Conservation (phyloP, 2,797 vertebrate species). For the Serranus cabrilla region DNA sequence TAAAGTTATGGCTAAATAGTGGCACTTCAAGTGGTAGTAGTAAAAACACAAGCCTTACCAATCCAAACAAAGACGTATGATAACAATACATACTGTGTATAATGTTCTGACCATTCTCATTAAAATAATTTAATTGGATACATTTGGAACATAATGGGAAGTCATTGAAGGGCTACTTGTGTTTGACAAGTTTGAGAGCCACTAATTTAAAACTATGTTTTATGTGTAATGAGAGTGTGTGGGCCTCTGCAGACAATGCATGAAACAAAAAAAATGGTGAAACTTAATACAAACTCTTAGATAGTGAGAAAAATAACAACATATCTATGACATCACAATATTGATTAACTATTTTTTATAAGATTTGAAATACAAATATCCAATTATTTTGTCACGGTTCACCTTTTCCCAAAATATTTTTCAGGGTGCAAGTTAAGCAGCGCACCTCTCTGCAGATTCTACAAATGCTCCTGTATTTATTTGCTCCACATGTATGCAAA, state of each 20-base stretch:
- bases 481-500: not conserved
- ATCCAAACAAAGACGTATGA: not conserved
- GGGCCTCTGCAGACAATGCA: not conserved
- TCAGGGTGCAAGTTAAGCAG: slow-evolving; percentile 4
- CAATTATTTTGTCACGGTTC: not conserved
- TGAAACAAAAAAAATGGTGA: not conserved
- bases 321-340: not conserved
- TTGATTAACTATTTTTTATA: not conserved
- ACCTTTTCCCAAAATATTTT: not conserved
- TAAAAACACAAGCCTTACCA: not conserved
- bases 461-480: not conserved
- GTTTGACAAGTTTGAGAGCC: not conserved
- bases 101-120: not conserved
- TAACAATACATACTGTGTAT: not conserved
- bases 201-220: not conserved
- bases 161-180: not conserved
- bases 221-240: not conserved
- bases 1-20: not conserved
- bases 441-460: not conserved
- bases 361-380: too few relatives aligned
- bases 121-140: not conserved
- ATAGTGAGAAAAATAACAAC: not conserved
- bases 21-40: not conserved
- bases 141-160: not conserved
- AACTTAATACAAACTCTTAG: not conserved